Evolutionary conservation across 2,113 vertebrate genomes (phyloP).

Genomic region (Columba janthina): DNA sequence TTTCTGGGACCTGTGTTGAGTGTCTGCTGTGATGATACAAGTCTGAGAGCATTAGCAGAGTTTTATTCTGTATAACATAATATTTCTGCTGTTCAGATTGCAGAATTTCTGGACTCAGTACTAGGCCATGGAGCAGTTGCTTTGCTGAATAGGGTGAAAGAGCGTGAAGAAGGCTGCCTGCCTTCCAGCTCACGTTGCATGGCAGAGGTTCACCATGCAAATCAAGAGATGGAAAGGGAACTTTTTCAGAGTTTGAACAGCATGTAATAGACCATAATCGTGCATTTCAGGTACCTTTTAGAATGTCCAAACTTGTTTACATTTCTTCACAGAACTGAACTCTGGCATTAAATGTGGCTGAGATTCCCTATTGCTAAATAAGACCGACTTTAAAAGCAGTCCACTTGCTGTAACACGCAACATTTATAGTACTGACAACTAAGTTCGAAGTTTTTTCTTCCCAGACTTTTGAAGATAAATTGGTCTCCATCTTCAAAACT

Average conservation of each 20-base stretch:
- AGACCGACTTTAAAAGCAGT: background rate
- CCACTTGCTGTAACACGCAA: constrained; percentile 47
- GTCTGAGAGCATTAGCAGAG: background rate
- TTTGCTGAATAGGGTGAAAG: background rate
- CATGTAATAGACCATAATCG: accelerated
- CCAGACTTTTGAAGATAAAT: constrained; percentile 56
- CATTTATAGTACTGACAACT: background rate
- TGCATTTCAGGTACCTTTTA: background rate
- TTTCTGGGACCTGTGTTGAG: background rate
- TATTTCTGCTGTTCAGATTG: background rate
- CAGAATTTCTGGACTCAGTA: background rate
- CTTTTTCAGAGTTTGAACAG: background rate
- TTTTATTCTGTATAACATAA: background rate
- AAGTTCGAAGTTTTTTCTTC: background rate
- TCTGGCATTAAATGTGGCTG: background rate
- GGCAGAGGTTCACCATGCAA: background rate
- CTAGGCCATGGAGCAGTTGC: background rate
- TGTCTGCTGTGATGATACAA: no score
- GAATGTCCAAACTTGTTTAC: constrained; percentile 22
- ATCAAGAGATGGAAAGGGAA: background rate
- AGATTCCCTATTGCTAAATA: background rate
- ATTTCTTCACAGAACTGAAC: background rate
- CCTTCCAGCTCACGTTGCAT: background rate
- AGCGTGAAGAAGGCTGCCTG: background rate
- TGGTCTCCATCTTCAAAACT: constrained; percentile 42